phyloP scores from a whole-genome alignment of 1,140 invertebrate species.

The Drosophila repletoides region DNA sequence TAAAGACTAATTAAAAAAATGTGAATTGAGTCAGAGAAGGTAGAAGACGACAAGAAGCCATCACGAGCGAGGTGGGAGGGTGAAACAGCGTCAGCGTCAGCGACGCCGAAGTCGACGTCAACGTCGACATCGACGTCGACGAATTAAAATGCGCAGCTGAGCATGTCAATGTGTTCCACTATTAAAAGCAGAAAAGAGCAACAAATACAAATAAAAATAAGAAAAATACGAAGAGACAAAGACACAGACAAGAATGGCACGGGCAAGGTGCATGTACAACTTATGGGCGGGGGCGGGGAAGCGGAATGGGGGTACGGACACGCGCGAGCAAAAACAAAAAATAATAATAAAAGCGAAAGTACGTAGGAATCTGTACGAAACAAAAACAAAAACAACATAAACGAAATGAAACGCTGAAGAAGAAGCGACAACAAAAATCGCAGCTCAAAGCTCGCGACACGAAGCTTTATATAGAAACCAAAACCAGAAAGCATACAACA shows the following conservation, averaged over 20 bases:
- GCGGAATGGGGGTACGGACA: background rate
- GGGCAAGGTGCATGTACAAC: conserved; percentile 18
- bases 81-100: too few species aligned
- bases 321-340: conserved; percentile 33
- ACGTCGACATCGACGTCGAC: conserved; percentile 22
- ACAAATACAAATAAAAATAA: background rate
- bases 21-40: conserved; percentile 33
- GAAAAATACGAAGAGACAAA: background rate
- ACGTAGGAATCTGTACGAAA: conserved; percentile 64
- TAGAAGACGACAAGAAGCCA: conserved; percentile 30
- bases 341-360: conserved; percentile 79
- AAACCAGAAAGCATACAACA: conserved; percentile 69
- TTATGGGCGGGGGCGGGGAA: background rate
- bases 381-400: conserved; percentile 27
- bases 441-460: too few species aligned
- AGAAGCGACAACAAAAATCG: conserved; percentile 43
- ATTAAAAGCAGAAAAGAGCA: conserved; percentile 57
- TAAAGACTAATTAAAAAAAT: too few species aligned
- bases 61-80: conserved; percentile 7
- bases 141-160: conserved; percentile 72
- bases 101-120: background rate
- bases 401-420: conserved; percentile 41
- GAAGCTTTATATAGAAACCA: conserved; percentile 59
- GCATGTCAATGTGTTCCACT: conserved; percentile 73
- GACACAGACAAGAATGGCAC: conserved; percentile 25